These are phyloP conservation scores for Teleopsis dalmanni DNA, from an alignment of 1,140 invertebrate genomes.

Conservation along the genomic window DNA sequence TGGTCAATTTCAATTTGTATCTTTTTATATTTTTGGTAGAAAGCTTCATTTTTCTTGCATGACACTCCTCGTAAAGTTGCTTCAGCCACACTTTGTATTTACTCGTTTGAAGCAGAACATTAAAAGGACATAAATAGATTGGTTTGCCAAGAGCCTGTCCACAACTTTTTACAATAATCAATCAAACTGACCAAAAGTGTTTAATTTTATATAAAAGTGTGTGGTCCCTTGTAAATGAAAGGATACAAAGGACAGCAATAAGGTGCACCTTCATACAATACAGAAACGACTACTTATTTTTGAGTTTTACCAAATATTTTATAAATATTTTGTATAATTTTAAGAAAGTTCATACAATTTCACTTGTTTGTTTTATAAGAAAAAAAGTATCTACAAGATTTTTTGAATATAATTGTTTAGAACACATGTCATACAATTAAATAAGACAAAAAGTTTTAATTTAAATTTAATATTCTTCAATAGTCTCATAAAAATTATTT, in stretches of 20 bases:
- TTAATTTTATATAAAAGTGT: not conserved
- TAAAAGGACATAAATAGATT: slow-evolving; percentile 43
- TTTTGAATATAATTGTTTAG: too few species aligned
- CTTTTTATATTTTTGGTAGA: slow-evolving; percentile 16
- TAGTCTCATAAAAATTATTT: too few species aligned
- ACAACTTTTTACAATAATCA: slow-evolving; percentile 41
- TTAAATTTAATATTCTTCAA: too few species aligned
- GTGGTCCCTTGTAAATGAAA: not conserved
- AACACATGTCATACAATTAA: too few species aligned
- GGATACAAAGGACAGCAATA: not conserved
- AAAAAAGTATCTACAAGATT: too few species aligned
- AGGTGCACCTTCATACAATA: not conserved
- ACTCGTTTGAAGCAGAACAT: slow-evolving; percentile 19
- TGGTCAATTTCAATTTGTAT: slow-evolving; percentile 36
- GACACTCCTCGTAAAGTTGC: not conserved
- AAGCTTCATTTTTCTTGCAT: not conserved
- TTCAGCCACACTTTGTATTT: too few species aligned
- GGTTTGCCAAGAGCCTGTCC: slow-evolving; percentile 28
- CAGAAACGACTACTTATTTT: not conserved
- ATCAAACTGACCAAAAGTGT: slow-evolving; percentile 24
- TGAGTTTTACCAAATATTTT: too few species aligned
- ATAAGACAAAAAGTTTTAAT: too few species aligned
- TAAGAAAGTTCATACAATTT: too few species aligned
- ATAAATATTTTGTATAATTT: too few species aligned
- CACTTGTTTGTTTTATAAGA: too few species aligned